Evolutionary conservation across 2,113 vertebrate genomes (phyloP).

Genomic region (Camelus bactrianus): DNA sequence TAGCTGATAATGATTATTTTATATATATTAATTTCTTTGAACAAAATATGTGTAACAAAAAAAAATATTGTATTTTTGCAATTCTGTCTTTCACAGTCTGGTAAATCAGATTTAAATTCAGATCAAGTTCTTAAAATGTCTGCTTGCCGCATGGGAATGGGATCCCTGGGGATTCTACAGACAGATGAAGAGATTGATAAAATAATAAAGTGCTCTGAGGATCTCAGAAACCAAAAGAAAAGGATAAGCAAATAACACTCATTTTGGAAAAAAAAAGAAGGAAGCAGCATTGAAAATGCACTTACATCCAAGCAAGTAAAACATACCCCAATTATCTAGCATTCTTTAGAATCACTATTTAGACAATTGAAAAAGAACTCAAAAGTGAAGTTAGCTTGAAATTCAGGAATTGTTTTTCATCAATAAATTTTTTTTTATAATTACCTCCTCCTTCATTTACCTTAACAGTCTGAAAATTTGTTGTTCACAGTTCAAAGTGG

Average conservation of each 20-base stretch:
- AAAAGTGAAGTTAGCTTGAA: not conserved
- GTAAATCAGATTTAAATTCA: slow-evolving; percentile 63
- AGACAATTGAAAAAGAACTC: not conserved
- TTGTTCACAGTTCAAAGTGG: not conserved
- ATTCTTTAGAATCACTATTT: not conserved
- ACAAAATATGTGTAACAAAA: not conserved
- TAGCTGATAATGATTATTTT: not conserved
- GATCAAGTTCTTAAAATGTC: not conserved
- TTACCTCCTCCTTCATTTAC: not conserved
- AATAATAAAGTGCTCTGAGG: slow-evolving; percentile 9
- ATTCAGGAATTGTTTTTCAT: not conserved
- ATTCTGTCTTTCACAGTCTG: not conserved
- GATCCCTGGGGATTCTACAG: not conserved
- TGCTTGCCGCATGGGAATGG: not conserved
- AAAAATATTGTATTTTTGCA: not conserved
- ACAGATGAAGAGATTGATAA: not conserved
- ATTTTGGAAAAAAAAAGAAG: not conserved
- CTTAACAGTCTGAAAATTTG: not conserved
- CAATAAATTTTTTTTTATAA: not conserved
- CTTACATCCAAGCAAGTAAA: not conserved
- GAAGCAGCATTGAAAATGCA: not conserved
- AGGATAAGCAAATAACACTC: slow-evolving; percentile 1
- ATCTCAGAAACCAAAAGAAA: slow-evolving; percentile 27
- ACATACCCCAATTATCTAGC: not conserved
- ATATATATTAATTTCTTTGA: not conserved